A percentile compares a stretch with the other conserved stretches of the same genome.
Evolutionary conservation across 2,113 vertebrate species (phyloP).

Genomic region (Microcebus ravelobensis): DNA sequence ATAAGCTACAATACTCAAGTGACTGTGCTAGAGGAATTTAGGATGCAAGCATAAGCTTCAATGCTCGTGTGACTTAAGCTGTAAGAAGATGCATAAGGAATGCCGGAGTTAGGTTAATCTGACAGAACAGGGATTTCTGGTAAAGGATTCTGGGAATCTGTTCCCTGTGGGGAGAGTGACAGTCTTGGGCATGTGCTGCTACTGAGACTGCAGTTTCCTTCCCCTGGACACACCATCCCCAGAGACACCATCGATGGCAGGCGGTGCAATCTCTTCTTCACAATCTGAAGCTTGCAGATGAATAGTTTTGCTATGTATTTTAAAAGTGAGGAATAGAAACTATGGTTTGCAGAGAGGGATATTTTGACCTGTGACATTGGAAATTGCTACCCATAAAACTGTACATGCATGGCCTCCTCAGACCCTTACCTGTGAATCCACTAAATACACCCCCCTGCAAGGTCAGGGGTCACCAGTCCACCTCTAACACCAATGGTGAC

Average conservation of each 20-base stretch:
- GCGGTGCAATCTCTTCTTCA: background rate
- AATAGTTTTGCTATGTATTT: background rate
- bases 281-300: accelerated
- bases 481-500: background rate
- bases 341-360: background rate
- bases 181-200: background rate
- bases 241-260: too few species aligned
- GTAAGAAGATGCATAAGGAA: background rate
- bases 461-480: background rate
- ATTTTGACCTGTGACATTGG: background rate
- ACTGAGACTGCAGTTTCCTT: background rate
- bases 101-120: accelerated
- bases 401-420: background rate
- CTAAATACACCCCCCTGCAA: background rate
- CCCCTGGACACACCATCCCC: too few species aligned
- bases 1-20: background rate
- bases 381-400: background rate
- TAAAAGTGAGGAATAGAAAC: background rate
- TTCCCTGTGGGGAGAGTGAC: background rate
- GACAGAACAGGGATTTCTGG: background rate
- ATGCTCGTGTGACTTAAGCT: accelerated
- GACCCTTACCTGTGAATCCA: background rate
- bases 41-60: background rate
- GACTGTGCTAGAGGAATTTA: background rate
- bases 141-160: background rate